phyloP scores from a whole-genome alignment of 2,888 invertebrate genomes.

The Cacoxenus indagator region DNA sequence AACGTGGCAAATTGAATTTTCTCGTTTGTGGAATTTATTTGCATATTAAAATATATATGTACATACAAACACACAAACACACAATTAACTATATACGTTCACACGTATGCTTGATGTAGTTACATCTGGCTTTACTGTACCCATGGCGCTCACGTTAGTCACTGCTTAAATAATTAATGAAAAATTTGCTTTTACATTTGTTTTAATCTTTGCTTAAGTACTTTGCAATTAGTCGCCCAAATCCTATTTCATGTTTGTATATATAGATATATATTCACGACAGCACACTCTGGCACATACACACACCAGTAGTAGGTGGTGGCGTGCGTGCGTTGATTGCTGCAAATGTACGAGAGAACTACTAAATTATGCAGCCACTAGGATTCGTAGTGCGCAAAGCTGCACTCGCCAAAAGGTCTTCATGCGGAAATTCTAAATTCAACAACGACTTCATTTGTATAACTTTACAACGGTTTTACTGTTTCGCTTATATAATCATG shows the following conservation, averaged over 20 bases:
- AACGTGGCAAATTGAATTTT: constrained; percentile 44
- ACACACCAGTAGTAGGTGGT: neutral
- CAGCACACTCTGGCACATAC: neutral
- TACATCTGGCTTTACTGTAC: neutral
- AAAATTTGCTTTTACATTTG: constrained; percentile 63
- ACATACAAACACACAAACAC: constrained; percentile 6
- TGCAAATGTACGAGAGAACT: constrained; percentile 60
- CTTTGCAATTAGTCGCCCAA: constrained; percentile 68
- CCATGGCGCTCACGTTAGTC: constrained; percentile 6
- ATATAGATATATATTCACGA: constrained; percentile 31
- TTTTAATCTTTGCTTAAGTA: constrained; percentile 66
- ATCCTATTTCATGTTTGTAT: constrained; percentile 52
- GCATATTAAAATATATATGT: constrained; percentile 49
- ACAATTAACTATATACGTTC: constrained; percentile 13
- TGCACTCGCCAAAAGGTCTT: neutral
- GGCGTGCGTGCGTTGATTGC: constrained; percentile 52
- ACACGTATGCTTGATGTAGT: neutral
- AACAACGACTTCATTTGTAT: neutral
- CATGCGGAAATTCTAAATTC: constrained; percentile 41
- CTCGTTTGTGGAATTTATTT: constrained; percentile 49
- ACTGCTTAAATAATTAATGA: constrained; percentile 64
- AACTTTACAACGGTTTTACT: neutral
- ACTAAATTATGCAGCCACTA: constrained; percentile 55
- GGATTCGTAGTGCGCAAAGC: constrained; percentile 7
- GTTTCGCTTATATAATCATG: neutral